Evolutionary conservation across 2,888 invertebrate genomes (phyloP).

Genomic region (Macrosiphum euphorbiae): DNA sequence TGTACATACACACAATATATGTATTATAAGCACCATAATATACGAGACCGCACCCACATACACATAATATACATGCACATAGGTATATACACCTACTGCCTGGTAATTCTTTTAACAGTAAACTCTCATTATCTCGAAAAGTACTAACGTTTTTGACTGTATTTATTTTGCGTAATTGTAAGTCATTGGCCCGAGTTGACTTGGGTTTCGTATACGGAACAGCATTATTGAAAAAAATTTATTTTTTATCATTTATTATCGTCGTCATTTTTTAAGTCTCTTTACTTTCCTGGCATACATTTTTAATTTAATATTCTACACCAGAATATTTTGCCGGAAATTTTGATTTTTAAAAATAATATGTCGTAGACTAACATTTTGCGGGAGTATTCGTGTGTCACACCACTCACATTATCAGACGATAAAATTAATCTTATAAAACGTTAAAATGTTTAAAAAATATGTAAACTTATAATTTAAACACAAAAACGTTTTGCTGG

Average conservation of each 20-base stretch:
- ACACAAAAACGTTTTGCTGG: background rate
- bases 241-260: background rate
- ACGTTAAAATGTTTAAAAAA: background rate
- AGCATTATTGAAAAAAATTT: background rate
- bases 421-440: background rate
- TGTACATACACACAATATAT: background rate
- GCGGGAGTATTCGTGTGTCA: background rate
- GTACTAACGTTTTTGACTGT: background rate
- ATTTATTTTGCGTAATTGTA: background rate
- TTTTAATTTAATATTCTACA: background rate
- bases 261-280: too few relatives aligned
- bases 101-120: background rate
- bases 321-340: background rate
- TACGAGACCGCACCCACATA: background rate
- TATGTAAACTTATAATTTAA: background rate
- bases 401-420: background rate
- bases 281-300: background rate
- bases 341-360: background rate
- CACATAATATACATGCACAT: background rate
- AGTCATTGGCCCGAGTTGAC: background rate
- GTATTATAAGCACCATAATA: background rate
- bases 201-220: background rate
- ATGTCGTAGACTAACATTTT: background rate
- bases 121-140: background rate
- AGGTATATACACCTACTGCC: background rate